phyloP scores from a whole-genome alignment of 2,888 invertebrate genomes.

The Drosophila borealis region DNA sequence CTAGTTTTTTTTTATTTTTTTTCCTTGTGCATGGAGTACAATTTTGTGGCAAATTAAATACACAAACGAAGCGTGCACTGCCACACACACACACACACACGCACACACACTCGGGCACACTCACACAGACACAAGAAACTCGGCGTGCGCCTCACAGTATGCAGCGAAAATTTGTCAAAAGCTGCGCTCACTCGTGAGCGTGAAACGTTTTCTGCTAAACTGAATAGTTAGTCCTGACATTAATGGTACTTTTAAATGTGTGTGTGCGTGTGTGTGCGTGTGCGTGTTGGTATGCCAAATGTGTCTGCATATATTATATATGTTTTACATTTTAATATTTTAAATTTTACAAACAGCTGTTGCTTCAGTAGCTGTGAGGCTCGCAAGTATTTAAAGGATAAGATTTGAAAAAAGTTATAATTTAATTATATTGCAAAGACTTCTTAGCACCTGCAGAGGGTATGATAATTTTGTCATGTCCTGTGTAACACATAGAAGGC shows the following conservation, averaged over 20 bases:
- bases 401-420: no score
- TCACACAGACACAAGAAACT: constrained; percentile 11
- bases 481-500: no score
- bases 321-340: no score
- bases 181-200: constrained; percentile 48
- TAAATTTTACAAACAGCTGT: no score
- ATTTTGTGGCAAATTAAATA: constrained; percentile 79
- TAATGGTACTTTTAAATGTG: constrained; percentile 13
- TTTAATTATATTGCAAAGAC: no score
- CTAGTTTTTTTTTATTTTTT: constrained; percentile 18
- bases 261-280: constrained; percentile 1
- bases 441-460: no score
- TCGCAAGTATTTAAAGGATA: no score
- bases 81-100: constrained; percentile 27
- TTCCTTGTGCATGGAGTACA: constrained; percentile 51
- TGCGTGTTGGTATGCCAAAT: constrained; percentile 6
- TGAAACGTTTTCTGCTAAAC: constrained; percentile 52
- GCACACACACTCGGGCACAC: constrained; percentile 3
- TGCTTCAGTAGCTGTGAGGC: no score
- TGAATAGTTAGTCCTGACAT: constrained; percentile 28
- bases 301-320: constrained; percentile 4
- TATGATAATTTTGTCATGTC: no score
- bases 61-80: constrained; percentile 61
- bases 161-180: constrained; percentile 64
- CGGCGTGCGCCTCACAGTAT: constrained; percentile 61